Base-by-base conservation (phyloP, 1,140 invertebrate species). In the Drosophila hydei region DNA sequence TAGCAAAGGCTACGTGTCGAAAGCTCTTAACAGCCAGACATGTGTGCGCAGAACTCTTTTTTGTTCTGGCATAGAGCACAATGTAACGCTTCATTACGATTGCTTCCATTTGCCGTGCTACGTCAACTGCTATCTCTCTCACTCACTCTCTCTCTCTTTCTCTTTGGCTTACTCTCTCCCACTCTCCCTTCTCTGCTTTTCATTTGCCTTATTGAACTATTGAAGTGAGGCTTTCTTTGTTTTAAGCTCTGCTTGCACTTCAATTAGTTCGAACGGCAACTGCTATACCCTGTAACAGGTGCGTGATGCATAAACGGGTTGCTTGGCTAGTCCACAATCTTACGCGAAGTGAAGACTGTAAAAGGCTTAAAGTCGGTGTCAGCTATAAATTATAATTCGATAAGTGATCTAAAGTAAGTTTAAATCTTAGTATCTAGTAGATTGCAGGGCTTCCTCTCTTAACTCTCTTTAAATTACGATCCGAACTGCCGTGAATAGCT, bases 1-100 rank as follows among this genome's bases (percentile, higher is more conserved):
- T 79, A 76, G 68, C 52, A 54, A 69, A 70, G 50, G 47, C 40
- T 68, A 54, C 70, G 72, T 84, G 62, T 27, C 43, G 16, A 60
- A 69, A 56, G 51, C n/a, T 21, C 4, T 64, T 45, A 47, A 54
- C 47, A 54, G 50, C 45, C 36, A n/a, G 27, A 40, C 43, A 72
- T 21, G 56, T 30, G 36, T 52, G 42, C 12, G 42, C 12, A 5
- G 19, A 12, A 19, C 6, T 55, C 50, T 50, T 43, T 40, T 11
- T 11, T 11, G 30, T 33, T 33, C 12, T 12, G 30, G 36, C 19
- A 23, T 16, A 38, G 12, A 1, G n/a, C 48, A 51, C 48, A 51
- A 16, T 51, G 48, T 51, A 51, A 51, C 48, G 48, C n/a, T 30
- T 27, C 25, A 51, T 51, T 48, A 48, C 21, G 6, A 25, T 14